Conservation (phyloP, 2,113 vertebrate genomes). For the Hipposideros armiger region DNA sequence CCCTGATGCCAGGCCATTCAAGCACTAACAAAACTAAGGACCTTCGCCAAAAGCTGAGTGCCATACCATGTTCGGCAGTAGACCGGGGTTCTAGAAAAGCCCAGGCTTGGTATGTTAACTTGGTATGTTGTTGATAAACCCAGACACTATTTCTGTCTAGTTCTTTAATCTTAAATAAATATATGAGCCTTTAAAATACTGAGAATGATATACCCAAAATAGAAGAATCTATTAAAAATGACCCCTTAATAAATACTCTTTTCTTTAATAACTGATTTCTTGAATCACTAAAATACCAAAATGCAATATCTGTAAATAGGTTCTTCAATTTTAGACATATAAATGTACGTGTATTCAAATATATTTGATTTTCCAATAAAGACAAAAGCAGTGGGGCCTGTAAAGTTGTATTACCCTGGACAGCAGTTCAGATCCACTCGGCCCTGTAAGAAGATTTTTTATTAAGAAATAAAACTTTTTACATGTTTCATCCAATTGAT, state of each 20-base stretch:
- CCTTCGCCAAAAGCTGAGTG: neutral
- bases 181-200: neutral
- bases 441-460: neutral
- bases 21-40: neutral
- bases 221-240: neutral
- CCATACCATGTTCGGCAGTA: neutral
- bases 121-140: neutral
- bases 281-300: conserved; percentile 12
- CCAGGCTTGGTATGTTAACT: neutral
- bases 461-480: neutral
- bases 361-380: neutral
- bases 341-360: neutral
- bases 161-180: conserved; percentile 18
- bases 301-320: neutral
- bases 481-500: neutral
- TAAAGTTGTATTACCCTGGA: neutral
- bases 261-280: conserved; percentile 16
- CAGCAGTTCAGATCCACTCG: neutral
- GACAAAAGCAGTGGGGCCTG: neutral
- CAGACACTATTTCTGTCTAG: neutral
- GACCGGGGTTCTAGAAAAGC: neutral
- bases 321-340: conserved; percentile 12
- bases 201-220: neutral
- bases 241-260: neutral
- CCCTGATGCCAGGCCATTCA: neutral